Percentiles rank a stretch among this genome's conserved stretches.
These are phyloP conservation scores for Pempheris klunzingeri DNA, from an alignment of 2,797 vertebrate species.

Conservation along the genomic window DNA sequence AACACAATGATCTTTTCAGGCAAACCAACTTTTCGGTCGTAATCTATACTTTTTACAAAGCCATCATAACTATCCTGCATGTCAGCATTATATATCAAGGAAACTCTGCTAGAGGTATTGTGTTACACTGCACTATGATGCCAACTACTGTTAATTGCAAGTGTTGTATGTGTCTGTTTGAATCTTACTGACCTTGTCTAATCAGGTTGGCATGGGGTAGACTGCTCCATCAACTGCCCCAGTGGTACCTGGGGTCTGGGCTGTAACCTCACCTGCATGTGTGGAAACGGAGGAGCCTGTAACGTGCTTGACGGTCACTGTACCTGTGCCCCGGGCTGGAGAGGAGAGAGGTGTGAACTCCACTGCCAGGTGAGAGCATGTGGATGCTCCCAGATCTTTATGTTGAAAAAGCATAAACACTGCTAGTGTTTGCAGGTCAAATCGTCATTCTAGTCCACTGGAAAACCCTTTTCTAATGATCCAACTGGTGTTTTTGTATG, in stretches of 20 bases:
- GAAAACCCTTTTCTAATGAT: not conserved
- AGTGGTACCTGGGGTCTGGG: conserved; percentile 94
- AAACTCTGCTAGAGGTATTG: not conserved
- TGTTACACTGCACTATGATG: not conserved
- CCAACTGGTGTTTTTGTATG: too few species aligned
- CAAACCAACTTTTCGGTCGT: not conserved
- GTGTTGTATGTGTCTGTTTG: not conserved
- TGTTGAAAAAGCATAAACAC: not conserved
- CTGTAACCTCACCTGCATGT: conserved; percentile 93
- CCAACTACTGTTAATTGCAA: not conserved
- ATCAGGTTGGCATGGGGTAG: conserved; percentile 96
- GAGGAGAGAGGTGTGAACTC: conserved; percentile 90
- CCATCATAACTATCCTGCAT: not conserved
- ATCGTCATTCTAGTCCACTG: not conserved
- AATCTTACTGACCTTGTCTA: not conserved
- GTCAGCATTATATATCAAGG: not conserved
- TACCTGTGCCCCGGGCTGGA: conserved; percentile 94
- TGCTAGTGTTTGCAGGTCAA: not conserved
- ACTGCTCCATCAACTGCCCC: conserved; percentile 96
- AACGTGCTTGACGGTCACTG: conserved; percentile 91
- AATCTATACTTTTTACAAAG: not conserved
- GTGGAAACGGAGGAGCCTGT: conserved; percentile 92
- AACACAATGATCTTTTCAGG: not conserved
- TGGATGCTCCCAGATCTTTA: not conserved
- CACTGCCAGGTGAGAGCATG: conserved; percentile 89